Evolutionary conservation across 2,113 vertebrate genomes (phyloP).

Genomic region (Phalacrocorax pelagicus): DNA sequence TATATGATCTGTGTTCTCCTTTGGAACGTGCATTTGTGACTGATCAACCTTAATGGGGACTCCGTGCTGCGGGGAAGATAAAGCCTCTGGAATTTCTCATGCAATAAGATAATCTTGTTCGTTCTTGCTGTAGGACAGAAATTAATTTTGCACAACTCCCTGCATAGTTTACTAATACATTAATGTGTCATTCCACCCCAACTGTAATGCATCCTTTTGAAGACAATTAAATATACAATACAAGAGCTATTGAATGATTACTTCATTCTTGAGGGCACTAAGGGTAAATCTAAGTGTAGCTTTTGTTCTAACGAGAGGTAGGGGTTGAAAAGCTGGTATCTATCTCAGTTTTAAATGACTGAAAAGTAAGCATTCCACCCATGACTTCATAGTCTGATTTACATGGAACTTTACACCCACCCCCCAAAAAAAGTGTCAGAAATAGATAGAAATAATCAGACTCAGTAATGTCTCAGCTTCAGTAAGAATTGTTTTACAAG

Average conservation of each 20-base stretch:
- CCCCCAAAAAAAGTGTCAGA: rapidly evolving
- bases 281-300: no score
- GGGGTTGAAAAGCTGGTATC: neutral
- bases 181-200: neutral
- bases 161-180: neutral
- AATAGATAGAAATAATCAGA: neutral
- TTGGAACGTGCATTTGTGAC: neutral
- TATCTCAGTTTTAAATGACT: neutral
- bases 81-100: neutral
- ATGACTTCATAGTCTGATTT: neutral
- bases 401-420: neutral
- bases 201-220: constrained; percentile 15
- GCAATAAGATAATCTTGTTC: neutral
- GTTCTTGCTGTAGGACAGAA: neutral
- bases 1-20: neutral
- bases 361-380: neutral
- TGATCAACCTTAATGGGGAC: neutral
- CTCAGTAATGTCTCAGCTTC: neutral
- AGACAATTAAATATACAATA: constrained; percentile 43
- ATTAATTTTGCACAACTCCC: constrained; percentile 14
- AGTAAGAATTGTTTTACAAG: neutral
- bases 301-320: neutral
- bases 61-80: neutral
- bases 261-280: neutral
- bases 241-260: neutral